Conservation (phyloP, 2,888 invertebrate species). For the Camponotus fellah region DNA sequence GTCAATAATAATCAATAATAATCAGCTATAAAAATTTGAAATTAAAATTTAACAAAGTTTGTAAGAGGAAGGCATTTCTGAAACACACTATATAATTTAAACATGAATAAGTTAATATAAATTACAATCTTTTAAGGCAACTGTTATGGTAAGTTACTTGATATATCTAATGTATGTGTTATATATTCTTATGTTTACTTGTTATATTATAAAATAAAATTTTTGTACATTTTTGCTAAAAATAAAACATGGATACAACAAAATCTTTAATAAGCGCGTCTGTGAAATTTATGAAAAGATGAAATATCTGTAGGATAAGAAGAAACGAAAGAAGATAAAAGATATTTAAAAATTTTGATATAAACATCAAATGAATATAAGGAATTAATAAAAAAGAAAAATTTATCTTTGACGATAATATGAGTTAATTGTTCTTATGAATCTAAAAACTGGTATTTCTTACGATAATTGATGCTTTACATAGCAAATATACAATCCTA, state of each 20-base stretch:
- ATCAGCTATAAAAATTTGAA: neutral
- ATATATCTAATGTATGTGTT: constrained; percentile 29
- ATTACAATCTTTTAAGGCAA: neutral
- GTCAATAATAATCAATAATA: neutral
- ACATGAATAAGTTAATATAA: constrained; percentile 19
- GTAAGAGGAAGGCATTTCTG: neutral
- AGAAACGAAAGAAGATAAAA: neutral
- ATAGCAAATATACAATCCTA: neutral
- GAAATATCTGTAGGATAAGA: neutral
- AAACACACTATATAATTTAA: constrained; percentile 13
- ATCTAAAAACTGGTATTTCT: neutral
- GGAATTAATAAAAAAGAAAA: neutral
- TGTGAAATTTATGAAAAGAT: neutral
- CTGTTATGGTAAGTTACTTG: constrained; percentile 32
- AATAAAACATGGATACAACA: neutral
- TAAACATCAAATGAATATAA: neutral
- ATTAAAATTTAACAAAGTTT: neutral
- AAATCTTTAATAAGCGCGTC: constrained; percentile 4
- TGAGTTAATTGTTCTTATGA: neutral
- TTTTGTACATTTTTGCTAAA: constrained; percentile 48
- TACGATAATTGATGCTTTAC: neutral
- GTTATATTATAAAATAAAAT: constrained; percentile 38
- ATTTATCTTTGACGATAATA: neutral
- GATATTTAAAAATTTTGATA: neutral
- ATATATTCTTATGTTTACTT: constrained; percentile 33